phyloP scores from a whole-genome alignment of 2,888 invertebrate genomes.

The Microchrysa polita region DNA sequence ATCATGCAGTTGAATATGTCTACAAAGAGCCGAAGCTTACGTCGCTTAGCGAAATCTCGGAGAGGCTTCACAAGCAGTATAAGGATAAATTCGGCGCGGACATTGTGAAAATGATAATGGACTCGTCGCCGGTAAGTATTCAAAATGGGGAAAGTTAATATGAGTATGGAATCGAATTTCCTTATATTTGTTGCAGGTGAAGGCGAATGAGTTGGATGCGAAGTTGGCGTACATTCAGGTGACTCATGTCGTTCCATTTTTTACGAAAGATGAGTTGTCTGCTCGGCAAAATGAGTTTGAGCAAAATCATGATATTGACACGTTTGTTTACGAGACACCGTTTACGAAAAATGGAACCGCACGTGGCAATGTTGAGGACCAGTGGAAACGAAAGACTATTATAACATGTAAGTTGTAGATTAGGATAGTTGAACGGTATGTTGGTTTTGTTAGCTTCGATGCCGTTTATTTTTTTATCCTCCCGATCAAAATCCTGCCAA shows the following conservation, averaged over 20 bases:
- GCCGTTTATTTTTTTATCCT: no score
- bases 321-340: conserved; percentile 95
- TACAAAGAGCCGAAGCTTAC: conserved; percentile 97
- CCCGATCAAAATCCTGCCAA: no score
- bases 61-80: conserved; percentile 83
- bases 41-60: conserved; percentile 91
- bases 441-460: no score
- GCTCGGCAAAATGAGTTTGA: conserved; percentile 86
- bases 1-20: conserved; percentile 87
- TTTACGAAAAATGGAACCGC: conserved; percentile 87
- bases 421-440: no score
- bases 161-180: no score
- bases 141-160: no score
- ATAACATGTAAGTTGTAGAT: conserved; percentile 83
- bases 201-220: conserved; percentile 78
- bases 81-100: conserved; percentile 88
- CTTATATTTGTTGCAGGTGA: conserved; percentile 70
- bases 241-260: conserved; percentile 92
- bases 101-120: conserved; percentile 90
- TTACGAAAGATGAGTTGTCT: conserved; percentile 75
- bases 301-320: conserved; percentile 85
- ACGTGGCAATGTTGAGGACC: conserved; percentile 83
- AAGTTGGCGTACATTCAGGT: conserved; percentile 93
- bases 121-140: conserved; percentile 82
- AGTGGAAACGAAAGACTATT: conserved; percentile 90